Evolutionary conservation across 2,113 vertebrate genomes (phyloP).

Genomic region (Forbesichthys papilliferus): DNA sequence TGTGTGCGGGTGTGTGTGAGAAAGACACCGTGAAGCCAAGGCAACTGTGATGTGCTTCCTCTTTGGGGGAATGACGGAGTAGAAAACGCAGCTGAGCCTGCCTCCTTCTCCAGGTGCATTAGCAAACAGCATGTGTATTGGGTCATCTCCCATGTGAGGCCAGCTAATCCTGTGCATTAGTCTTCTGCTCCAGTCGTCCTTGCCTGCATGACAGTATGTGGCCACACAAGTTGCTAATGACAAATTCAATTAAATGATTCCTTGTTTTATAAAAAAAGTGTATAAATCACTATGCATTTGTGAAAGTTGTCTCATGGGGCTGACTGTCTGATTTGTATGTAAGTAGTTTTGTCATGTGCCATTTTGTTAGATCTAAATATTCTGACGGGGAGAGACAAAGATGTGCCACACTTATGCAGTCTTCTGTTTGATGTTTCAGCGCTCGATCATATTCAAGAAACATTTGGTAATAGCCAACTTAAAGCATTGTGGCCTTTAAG

Average conservation of each 20-base stretch:
- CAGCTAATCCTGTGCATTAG: conserved; percentile 21
- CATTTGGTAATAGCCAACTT: too few relatives aligned
- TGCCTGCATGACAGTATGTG: background rate
- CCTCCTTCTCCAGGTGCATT: conserved; percentile 46
- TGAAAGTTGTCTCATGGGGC: too few relatives aligned
- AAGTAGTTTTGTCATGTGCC: background rate
- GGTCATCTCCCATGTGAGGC: conserved; percentile 40
- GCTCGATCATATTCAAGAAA: too few relatives aligned
- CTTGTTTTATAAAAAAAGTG: too few relatives aligned
- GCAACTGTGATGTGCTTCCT: conserved; percentile 39
- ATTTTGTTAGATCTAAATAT: background rate
- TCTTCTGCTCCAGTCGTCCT: background rate
- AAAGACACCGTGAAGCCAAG: conserved; percentile 10
- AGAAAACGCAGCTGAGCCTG: conserved; percentile 62
- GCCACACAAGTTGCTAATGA: too few relatives aligned
- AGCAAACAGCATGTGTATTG: conserved; percentile 24
- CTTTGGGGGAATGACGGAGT: conserved; percentile 43
- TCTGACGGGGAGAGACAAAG: too few relatives aligned
- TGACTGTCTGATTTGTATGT: background rate
- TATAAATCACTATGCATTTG: too few relatives aligned
- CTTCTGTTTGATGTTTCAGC: background rate
- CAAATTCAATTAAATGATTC: too few relatives aligned
- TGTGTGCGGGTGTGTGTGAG: conserved; percentile 3
- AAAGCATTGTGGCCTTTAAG: too few relatives aligned
- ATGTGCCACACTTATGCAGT: too few relatives aligned